Evolutionary conservation across 2,888 invertebrate species (phyloP).

Genomic region (Hirtodrosophila confusa): DNA sequence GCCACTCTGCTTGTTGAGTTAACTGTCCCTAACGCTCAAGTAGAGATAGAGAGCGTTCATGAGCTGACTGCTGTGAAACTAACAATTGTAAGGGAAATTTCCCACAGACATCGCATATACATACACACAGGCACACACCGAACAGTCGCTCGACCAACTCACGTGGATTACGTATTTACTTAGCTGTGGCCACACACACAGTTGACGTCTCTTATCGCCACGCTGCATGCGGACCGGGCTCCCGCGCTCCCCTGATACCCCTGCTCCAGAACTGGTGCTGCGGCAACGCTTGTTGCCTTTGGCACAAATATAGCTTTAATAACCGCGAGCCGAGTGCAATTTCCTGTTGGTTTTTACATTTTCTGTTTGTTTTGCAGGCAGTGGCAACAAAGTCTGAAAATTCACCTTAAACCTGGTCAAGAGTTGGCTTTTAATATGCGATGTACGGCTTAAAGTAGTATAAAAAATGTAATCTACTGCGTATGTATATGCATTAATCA

Average conservation of each 20-base stretch:
- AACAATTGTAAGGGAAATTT: no score
- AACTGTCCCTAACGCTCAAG: background rate
- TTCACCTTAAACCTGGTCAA: conserved; percentile 13
- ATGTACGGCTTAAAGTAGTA: background rate
- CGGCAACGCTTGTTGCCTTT: conserved; percentile 53
- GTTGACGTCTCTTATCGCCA: conserved; percentile 63
- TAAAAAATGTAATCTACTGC: background rate
- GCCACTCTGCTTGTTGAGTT: conserved; percentile 88
- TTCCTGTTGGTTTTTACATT: conserved; percentile 57
- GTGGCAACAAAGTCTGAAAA: conserved; percentile 13
- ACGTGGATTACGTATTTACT: conserved; percentile 75
- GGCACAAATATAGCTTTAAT: conserved; percentile 77
- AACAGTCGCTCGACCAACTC: conserved; percentile 25
- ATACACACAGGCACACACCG: conserved; percentile 3
- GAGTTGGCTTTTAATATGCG: conserved; percentile 1
- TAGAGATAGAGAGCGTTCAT: background rate
- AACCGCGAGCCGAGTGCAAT: conserved; percentile 54
- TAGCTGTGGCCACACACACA: conserved; percentile 44
- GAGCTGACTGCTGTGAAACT: conserved; percentile 1
- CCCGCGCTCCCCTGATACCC: background rate
- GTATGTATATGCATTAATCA: no score
- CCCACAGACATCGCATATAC: background rate
- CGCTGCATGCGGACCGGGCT: conserved; percentile 55
- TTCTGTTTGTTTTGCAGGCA: conserved; percentile 55
- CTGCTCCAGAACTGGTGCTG: conserved; percentile 3